Evolutionary conservation across 2,113 vertebrate species (phyloP), one percentile per base, ranked within the genome.

Genomic region (Octodon degus): DNA sequence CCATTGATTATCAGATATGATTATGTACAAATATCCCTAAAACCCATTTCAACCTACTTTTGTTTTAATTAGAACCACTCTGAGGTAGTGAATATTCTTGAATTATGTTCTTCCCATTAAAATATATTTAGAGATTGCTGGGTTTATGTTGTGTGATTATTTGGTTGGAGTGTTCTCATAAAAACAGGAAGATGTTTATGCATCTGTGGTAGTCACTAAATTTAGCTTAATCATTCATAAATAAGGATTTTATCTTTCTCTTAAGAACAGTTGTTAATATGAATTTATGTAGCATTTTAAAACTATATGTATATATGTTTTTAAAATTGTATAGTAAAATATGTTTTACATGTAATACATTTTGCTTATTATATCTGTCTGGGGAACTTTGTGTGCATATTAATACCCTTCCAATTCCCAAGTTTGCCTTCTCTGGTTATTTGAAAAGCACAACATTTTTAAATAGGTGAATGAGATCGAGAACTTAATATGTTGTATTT

Each of bases 101-200:
- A 97, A 94, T 97, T 97, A 76, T 94, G 70, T 96, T 86, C 91
- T 97, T 93, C 47, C 55, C 91, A 94, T 95, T 63, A 77, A 70
- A 90, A 91, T 80, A 0, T 0, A 96, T 92, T 98, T 98, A 97
- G 97, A 96, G 95, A 97, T 98, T 91, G 81, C 97, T 97, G 94
- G 93, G 92, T 97, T 95, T 98, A 63, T 92, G 62, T 95, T 97
- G 70, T 80, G 88, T 89, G 81, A 97, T 97, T 96, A 89, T 98
- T 97, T 98, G 97, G 96, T 97, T 98, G 95, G 92, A 94, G 97
- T 97, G 95, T 94, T 97, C 86, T 98, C 95, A 96, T 98, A 97
- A 98, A 98, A 98, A 97, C 97, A 97, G 97, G 94, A 90, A 96
- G 93, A 98, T 87, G 82, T 97, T 98, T 98, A 97, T 97, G 93